Evolutionary conservation across 1,140 invertebrate species (phyloP), one percentile per base, ranked within the genome.

Genomic region (Heliconius hewitsoni): DNA sequence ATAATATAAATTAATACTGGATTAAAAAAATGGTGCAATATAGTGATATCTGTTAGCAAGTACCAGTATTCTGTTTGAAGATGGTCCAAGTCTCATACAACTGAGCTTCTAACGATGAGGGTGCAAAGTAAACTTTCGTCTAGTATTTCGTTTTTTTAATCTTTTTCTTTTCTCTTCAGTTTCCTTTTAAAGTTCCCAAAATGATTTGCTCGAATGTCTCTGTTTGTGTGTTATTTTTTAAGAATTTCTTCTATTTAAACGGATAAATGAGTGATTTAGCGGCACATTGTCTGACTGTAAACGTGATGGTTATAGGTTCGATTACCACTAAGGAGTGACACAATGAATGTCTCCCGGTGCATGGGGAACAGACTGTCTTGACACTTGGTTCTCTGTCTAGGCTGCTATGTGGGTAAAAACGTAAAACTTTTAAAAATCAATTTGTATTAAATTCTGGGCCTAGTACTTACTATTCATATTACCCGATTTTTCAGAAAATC

Each of bases 191-290:
- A 27, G 60, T 66, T 66, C n/a, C 60, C 60, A 66, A 66, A 66
- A 66, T 66, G 60, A 66, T 66, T 66, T 66, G 60, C 60, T 27
- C 60, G 60, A 66, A 66, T 66, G 60, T 66, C 50, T 46, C 42
- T 46, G 52, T n/a, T 9, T 27, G 9, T 66, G 60, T 66, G 60
- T 30, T 66, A 16, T 66, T 66, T 66, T 66, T 27, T 8, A 27
- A 66, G 60, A 9, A 3, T 66, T 66, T 23, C n/a, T 66, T 66
- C 11, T 16, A 66, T 66, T 66, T 27, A 27, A 66, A 66, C 0
- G 23, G 9, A 66, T n/a, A 57, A n/a, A 23, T 57, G 8, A 57
- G 19, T 23, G 11, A 57, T 57, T 57, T 16, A 46, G 42, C 42
- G 42, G 42, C 13, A 46, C 13, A 46, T 11, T 0, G 42, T 8